phyloP scores from a whole-genome alignment of 2,888 invertebrate species.

The Conops quadrifasciatus region DNA sequence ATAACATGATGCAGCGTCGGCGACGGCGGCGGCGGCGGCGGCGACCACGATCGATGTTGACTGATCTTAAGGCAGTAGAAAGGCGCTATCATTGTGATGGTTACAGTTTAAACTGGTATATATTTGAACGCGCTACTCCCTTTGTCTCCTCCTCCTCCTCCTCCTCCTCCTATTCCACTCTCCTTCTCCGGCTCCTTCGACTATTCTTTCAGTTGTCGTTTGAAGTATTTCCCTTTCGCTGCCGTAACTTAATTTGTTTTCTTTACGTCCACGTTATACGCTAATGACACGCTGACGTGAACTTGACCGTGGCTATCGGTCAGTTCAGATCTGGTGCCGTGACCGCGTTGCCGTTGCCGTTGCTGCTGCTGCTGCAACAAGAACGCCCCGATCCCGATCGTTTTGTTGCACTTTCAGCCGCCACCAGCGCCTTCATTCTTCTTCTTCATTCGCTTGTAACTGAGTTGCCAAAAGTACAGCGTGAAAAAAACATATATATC shows the following conservation, averaged over 20 bases:
- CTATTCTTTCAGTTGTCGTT: neutral
- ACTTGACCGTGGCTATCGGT: constrained; percentile 63
- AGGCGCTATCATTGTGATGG: no score
- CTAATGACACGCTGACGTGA: constrained; percentile 58
- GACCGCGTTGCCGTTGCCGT: constrained; percentile 32
- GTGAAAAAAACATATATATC: constrained; percentile 1
- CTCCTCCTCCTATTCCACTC: neutral
- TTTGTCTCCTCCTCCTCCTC: neutral
- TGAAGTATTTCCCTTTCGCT: constrained; percentile 35
- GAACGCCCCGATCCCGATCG: neutral
- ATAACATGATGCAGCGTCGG: neutral
- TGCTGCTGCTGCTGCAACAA: neutral
- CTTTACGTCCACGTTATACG: constrained; percentile 44
- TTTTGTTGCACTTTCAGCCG: constrained; percentile 27
- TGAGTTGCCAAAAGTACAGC: constrained; percentile 4
- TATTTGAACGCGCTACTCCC: neutral
- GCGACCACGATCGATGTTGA: neutral
- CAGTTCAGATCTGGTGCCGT: constrained; percentile 42
- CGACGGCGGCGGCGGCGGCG: neutral
- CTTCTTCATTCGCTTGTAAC: neutral
- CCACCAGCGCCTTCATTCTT: constrained; percentile 1
- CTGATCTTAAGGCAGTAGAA: neutral
- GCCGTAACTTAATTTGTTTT: constrained; percentile 33
- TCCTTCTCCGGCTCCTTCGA: constrained; percentile 18
- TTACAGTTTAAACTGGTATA: no score